These are phyloP conservation scores for Platysteira castanea DNA, from an alignment of 2,113 vertebrate genomes.

Conservation along the genomic window DNA sequence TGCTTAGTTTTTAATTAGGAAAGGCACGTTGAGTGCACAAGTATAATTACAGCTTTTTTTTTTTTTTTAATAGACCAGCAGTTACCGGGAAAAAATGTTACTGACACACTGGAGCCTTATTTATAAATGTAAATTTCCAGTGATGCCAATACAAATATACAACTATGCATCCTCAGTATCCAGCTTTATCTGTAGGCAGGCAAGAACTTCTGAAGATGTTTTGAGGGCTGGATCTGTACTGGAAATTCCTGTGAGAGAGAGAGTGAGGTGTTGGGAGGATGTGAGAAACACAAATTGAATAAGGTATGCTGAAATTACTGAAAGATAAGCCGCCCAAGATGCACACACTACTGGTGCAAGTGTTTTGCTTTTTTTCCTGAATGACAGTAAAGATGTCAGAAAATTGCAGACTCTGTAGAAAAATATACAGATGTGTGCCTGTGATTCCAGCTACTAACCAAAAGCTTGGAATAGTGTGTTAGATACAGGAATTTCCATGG, in stretches of 20 bases:
- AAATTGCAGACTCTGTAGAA: not conserved
- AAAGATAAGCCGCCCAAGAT: not conserved
- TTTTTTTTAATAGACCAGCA: not conserved
- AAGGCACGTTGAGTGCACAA: not conserved
- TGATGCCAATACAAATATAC: not conserved
- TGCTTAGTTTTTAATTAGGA: slow-evolving; percentile 42
- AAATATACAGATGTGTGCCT: not conserved
- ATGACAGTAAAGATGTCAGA: not conserved
- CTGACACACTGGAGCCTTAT: not conserved
- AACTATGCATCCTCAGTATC: not conserved
- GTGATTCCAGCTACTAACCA: not conserved
- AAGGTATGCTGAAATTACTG: not conserved
- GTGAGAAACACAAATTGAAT: not conserved
- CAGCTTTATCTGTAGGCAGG: not conserved
- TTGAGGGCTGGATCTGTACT: not conserved
- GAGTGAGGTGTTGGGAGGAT: not conserved
- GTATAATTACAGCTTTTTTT: not conserved
- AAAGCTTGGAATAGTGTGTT: not conserved
- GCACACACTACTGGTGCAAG: not conserved
- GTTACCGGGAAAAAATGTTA: not conserved
- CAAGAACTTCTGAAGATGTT: not conserved
- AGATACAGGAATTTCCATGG: not conserved
- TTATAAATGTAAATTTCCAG: not conserved
- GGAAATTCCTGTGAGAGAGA: not conserved
- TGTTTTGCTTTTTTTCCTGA: not conserved